Base-by-base conservation (phyloP, 1,140 invertebrate genomes). In the Drosophila kohkoa region DNA sequence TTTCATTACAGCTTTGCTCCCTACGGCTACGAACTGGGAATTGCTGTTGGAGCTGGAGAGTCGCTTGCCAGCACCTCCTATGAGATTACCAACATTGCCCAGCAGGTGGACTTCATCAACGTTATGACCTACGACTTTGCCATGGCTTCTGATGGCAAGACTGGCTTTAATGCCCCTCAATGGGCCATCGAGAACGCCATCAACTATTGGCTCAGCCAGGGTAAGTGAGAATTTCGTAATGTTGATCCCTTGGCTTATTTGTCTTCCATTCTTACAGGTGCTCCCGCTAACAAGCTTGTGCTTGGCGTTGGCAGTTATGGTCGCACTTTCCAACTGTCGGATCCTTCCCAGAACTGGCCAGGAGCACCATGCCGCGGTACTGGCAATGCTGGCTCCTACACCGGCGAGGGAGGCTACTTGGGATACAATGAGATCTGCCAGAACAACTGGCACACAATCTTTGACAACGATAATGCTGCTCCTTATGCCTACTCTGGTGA, bases 91-190 rank as follows among this genome's bases (percentile, higher is more conserved):
- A 81, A 83, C 73, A 78, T 87, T 82, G 93, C 69, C 71, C 94
- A 94, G 70, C 93, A 94, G 16, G 91, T 96, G 5, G 93, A 96
- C 77, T 93, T 94, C 7, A 93, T 96, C 16, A 94, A 95, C 70
- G 58, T 96, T 0, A 96, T 96, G 95, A 85, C 95, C 1, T 97
- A 97, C 74, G 96, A 97, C 79, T 93, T 95, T 54, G 94, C 96
- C 74, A 95, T 96, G 69, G 86, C 87, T 20, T 75, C 76, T 6
- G 81, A 82, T 43, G 81, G 81, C 38, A 77, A 3, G 75, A 20
- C 94, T 93, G 25, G 95, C 93, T 38, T 93, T 60, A 95, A 96
- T 74, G 92, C 95, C 1, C 94, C 95, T 1, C 86, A 96, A 4
- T 93, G 94, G 74, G 79, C 91, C 38, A 91, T 86, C n/a, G 82